Evolutionary conservation across 2,113 vertebrate species (phyloP).

Genomic region (Cairina moschata): DNA sequence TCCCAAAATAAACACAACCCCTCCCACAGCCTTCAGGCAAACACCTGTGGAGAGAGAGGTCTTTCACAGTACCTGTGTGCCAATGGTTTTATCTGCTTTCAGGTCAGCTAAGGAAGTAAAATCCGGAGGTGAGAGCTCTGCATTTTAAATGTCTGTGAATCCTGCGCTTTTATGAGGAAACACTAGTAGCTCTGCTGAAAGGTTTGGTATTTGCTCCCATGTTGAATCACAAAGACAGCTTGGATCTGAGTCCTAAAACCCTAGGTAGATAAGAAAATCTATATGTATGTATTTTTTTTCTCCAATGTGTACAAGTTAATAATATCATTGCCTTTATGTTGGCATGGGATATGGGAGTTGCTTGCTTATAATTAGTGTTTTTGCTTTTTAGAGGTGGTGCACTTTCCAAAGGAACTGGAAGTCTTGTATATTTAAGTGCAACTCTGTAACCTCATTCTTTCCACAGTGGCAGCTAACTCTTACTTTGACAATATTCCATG

Average conservation of each 20-base stretch:
- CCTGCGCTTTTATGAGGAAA: neutral
- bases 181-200: neutral
- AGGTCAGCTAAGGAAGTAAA: slow-evolving; percentile 28
- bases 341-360: neutral
- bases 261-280: neutral
- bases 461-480: neutral
- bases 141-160: neutral
- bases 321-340: neutral
- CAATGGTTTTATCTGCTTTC: slow-evolving; percentile 6
- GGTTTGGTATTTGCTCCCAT: neutral
- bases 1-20: neutral
- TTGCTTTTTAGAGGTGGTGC: neutral
- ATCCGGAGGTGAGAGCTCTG: neutral
- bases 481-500: neutral
- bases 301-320: neutral
- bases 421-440: neutral
- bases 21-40: slow-evolving; percentile 28
- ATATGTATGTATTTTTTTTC: neutral
- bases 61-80: neutral
- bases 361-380: neutral
- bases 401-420: neutral
- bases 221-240: neutral
- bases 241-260: neutral
- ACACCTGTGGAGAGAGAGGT: slow-evolving; percentile 9
- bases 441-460: neutral